These are phyloP conservation scores for Agapetus fuscipes DNA, from an alignment of 2,888 invertebrate genomes.

Conservation along the genomic window DNA sequence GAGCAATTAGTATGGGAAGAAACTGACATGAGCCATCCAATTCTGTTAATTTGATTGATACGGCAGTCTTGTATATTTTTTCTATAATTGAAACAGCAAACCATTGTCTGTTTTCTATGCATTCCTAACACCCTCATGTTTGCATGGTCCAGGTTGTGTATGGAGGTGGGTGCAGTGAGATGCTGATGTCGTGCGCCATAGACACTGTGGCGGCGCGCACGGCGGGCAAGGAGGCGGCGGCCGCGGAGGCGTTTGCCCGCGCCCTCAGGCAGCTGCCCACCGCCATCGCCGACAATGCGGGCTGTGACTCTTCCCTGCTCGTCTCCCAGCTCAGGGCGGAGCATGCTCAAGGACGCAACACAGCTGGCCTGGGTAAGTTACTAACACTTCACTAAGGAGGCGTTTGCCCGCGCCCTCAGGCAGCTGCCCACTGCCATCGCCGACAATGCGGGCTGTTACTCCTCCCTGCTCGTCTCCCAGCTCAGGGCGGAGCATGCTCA, in stretches of 20 bases:
- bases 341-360: conserved; percentile 72
- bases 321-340: conserved; percentile 85
- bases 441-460: conserved; percentile 98
- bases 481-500: conserved; percentile 84
- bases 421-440: conserved; percentile 92
- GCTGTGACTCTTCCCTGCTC: conserved; percentile 93
- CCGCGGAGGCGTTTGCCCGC: conserved; percentile 87
- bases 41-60: too few species aligned
- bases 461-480: conserved; percentile 87
- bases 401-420: conserved; percentile 80
- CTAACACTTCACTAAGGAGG: conserved; percentile 59
- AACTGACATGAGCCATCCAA: too few species aligned
- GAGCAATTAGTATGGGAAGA: too few species aligned
- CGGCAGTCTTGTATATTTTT: too few species aligned
- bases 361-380: conserved; percentile 65
- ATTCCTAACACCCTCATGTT: too few species aligned
- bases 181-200: conserved; percentile 94
- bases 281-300: conserved; percentile 97
- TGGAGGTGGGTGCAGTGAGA: conserved; percentile 67
- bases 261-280: conserved; percentile 87
- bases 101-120: too few species aligned
- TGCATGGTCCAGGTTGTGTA: not conserved
- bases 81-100: too few species aligned
- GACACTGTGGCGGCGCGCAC: conserved; percentile 73
- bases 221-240: conserved; percentile 94